These are phyloP conservation scores for Cotesia typhae DNA, from an alignment of 1,140 invertebrate species.

Conservation along the genomic window DNA sequence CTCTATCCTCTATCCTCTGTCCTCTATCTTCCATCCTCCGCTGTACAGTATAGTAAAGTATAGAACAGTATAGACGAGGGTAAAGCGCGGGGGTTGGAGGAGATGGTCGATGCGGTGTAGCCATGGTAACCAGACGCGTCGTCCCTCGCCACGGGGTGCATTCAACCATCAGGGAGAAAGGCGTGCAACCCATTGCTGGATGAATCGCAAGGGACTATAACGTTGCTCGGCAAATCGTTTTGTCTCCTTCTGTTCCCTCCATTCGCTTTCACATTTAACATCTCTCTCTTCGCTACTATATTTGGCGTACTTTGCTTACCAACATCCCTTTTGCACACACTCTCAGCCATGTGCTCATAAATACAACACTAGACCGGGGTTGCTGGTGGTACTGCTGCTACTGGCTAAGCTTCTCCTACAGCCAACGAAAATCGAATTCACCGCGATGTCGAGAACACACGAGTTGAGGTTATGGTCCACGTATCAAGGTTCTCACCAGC, in stretches of 20 bases:
- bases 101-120: conserved; percentile 63
- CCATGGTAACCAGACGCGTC: conserved; percentile 65
- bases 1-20: not conserved
- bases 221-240: not conserved
- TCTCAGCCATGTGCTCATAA: not conserved
- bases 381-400: not conserved
- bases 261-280: not conserved
- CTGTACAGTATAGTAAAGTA: conserved; percentile 16
- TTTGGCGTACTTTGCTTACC: conserved; percentile 3
- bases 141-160: conserved; percentile 58
- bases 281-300: conserved; percentile 8
- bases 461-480: conserved; percentile 42
- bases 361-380: not conserved
- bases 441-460: conserved; percentile 14
- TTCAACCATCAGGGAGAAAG: conserved; percentile 55
- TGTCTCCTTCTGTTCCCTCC: conserved; percentile 29
- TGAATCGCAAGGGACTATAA: conserved; percentile 27
- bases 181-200: conserved; percentile 34
- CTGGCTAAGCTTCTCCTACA: no score
- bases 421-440: conserved; percentile 36
- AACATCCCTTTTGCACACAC: conserved; percentile 17
- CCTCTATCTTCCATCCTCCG: conserved; percentile 24
- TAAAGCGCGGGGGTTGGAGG: conserved; percentile 51
- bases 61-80: conserved; percentile 36
- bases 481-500: conserved; percentile 34